Percentiles rank a stretch among this genome's conserved stretches.
Evolutionary conservation across 2,113 vertebrate species (phyloP).

Genomic region (Gambusia holbrooki): DNA sequence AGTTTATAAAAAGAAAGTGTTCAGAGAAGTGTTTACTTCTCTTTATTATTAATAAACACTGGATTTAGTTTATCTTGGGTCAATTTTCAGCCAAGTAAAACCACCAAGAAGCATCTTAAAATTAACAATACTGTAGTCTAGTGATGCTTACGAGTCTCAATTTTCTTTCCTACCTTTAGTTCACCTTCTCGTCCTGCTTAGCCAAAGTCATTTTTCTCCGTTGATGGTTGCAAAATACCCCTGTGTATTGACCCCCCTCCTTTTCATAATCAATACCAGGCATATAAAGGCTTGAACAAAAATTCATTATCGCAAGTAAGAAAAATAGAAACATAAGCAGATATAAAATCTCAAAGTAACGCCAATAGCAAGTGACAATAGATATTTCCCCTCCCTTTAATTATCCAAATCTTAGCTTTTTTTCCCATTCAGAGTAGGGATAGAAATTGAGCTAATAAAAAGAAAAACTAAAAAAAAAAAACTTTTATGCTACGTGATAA

Average conservation of each 20-base stretch:
- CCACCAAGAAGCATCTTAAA: not conserved
- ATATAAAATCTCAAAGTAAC: constrained; percentile 16
- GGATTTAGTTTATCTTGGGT: not conserved
- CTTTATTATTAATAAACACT: constrained; percentile 33
- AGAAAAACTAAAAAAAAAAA: too few relatives aligned
- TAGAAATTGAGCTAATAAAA: too few relatives aligned
- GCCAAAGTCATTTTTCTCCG: constrained; percentile 79
- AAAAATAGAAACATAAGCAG: constrained; percentile 35
- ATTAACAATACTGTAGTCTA: constrained; percentile 28
- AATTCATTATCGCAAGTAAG: constrained; percentile 69
- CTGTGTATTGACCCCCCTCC: constrained; percentile 75
- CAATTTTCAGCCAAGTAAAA: too few relatives aligned
- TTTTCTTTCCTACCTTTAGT: constrained; percentile 63
- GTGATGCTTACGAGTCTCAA: constrained; percentile 29
- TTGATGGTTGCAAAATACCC: constrained; percentile 73
- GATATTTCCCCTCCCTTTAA: constrained; percentile 26
- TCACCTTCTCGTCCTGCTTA: constrained; percentile 67
- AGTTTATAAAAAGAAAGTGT: not conserved
- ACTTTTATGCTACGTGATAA: not conserved
- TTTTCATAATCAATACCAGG: constrained; percentile 77
- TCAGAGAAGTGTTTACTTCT: not conserved
- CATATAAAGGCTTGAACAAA: constrained; percentile 77
- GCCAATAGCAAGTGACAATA: constrained; percentile 23
- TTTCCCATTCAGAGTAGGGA: not conserved
- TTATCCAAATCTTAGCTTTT: constrained; percentile 11